phyloP scores from a whole-genome alignment of 2,113 vertebrate genomes.

The Tupaia tana region DNA sequence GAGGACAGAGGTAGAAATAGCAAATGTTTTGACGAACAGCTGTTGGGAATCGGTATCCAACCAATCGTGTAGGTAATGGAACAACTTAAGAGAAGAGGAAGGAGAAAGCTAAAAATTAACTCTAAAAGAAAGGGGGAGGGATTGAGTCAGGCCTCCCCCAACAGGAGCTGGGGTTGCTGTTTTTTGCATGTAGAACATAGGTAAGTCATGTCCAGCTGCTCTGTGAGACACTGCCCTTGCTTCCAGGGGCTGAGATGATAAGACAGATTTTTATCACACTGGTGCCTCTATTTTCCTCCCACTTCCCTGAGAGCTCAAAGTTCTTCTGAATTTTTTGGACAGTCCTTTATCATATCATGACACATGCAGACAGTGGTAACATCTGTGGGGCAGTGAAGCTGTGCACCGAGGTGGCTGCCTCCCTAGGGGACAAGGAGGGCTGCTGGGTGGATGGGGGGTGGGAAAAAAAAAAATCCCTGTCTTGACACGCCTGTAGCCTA shows the following conservation, averaged over 20 bases:
- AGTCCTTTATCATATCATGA: background rate
- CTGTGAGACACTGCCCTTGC: no score
- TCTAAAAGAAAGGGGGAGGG: no score
- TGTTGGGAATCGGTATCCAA: background rate
- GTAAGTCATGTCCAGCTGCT: fast-evolving
- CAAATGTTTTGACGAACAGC: background rate
- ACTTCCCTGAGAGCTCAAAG: background rate
- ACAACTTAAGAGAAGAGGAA: background rate
- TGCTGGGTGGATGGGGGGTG: no score
- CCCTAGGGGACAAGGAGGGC: background rate
- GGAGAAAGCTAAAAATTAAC: no score
- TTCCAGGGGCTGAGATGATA: background rate
- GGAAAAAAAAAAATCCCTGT: fast-evolving
- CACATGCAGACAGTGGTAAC: background rate
- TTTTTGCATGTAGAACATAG: background rate
- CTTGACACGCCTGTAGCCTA: no score
- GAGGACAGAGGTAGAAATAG: background rate
- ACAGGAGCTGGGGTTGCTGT: background rate
- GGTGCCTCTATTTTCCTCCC: background rate
- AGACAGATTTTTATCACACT: background rate
- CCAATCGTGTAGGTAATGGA: background rate
- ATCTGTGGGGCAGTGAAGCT: background rate
- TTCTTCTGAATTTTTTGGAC: background rate
- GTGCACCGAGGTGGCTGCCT: background rate
- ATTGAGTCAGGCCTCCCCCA: fast-evolving